Evolutionary conservation across 1,140 invertebrate species (phyloP).

Genomic region (Matsumurasca onukii): DNA sequence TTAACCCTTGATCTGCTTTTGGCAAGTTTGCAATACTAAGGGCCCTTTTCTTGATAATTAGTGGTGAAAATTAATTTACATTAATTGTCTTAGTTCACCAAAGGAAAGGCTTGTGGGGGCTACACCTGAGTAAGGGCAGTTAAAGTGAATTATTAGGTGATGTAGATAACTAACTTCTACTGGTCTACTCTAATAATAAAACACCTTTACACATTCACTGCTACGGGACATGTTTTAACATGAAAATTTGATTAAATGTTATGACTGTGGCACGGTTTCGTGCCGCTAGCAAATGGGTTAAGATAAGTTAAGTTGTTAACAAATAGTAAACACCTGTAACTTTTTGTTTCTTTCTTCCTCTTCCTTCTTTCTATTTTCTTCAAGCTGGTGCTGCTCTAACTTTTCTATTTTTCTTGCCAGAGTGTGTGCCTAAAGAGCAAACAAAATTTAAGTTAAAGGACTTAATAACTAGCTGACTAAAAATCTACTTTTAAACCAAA

Average conservation of each 20-base stretch:
- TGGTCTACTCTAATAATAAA: not conserved
- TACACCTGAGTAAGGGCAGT: no score
- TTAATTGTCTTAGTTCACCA: no score
- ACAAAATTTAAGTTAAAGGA: not conserved
- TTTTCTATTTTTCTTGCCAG: not conserved
- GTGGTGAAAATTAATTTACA: no score
- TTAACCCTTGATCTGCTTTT: no score
- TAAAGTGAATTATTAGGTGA: not conserved
- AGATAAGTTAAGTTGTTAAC: not conserved
- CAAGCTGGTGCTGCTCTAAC: not conserved
- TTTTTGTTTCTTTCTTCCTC: constrained; percentile 13
- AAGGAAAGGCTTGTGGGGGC: no score
- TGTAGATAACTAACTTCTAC: not conserved
- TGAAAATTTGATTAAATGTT: not conserved
- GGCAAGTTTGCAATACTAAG: no score
- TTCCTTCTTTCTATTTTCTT: constrained; percentile 1
- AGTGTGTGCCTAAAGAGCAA: not conserved
- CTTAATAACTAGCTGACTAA: not conserved
- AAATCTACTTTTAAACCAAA: not conserved
- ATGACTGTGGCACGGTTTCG: not conserved
- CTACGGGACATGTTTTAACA: not conserved
- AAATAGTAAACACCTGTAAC: not conserved
- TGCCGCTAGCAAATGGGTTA: not conserved
- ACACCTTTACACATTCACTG: not conserved
- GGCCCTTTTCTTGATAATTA: no score